Base-by-base conservation (phyloP, 2,113 vertebrate species). In the Perccottus glenii region DNA sequence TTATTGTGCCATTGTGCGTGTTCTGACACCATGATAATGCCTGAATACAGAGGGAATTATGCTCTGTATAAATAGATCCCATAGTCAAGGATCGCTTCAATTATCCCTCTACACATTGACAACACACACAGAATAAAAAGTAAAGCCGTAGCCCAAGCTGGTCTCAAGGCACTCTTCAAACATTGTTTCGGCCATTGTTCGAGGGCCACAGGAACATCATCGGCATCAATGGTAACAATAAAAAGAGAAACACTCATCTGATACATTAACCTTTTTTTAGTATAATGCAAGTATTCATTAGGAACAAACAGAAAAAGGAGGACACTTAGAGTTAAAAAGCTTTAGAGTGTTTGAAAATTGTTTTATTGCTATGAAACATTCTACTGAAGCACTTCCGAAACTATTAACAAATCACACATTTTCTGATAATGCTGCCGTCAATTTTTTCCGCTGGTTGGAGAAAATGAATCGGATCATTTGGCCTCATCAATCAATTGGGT, bases 401-500 rank as follows among this genome's bases (percentile, higher is more conserved):
- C n/a, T n/a, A n/a, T n/a, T n/a, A n/a, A n/a, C n/a, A n/a, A n/a
- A n/a, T n/a, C n/a, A 83, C 78, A 92, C 78, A 85, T 91, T 92
- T 92, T 88, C 90, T 88, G 91, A 84, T 83, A 86, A 90, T 86
- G 75, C 82, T 81, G 94, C 89, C 92, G 86, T 50, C 66, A 88
- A 81, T 92, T 96, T 92, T 96, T 55, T 95, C 93, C 87, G 85
- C 93, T 90, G 85, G 87, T 90, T 96, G 93, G 90, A 93, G 94
- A 92, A 92, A 95, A 93, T 95, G 91, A 96, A 95, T 94, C 88
- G 91, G 91, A 92, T 94, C 94, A 95, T 95, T 94, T 95, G 87
- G 92, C 91, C 82, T 93, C 95, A 98, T 98, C 94, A 93, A 97
- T 98, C 95, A 98, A 87, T 90, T 94, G 89, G 92, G 89, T 93